Percentiles rank a stretch among this genome's conserved stretches.
These are phyloP conservation scores for Tyria jacobaeae DNA, from an alignment of 2,888 invertebrate species.

Conservation along the genomic window DNA sequence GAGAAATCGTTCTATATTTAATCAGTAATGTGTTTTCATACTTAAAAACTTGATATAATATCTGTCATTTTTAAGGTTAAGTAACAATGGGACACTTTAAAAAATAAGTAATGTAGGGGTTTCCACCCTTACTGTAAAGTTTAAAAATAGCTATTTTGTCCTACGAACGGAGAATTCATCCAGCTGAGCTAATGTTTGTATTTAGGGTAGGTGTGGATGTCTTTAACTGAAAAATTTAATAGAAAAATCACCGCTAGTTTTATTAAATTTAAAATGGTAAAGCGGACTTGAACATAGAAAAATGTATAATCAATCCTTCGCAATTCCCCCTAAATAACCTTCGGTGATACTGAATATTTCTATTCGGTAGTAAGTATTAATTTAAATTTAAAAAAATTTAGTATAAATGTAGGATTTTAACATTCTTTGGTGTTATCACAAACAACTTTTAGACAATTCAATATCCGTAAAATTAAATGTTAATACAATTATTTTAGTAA, in stretches of 20 bases:
- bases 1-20: constrained; percentile 27
- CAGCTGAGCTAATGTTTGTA: neutral
- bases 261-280: too few species aligned
- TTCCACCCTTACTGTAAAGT: neutral
- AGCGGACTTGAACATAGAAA: too few species aligned
- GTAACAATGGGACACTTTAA: neutral
- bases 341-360: too few species aligned
- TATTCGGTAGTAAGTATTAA: too few species aligned
- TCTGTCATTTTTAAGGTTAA: neutral
- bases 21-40: constrained; percentile 11
- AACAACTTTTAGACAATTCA: neutral
- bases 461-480: neutral
- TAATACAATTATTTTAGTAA: neutral
- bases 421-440: neutral
- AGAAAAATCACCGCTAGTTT: too few species aligned
- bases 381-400: too few species aligned
- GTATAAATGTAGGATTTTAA: neutral
- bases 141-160: neutral
- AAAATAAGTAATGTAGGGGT: neutral
- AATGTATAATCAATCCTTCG: too few species aligned
- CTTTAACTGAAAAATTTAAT: too few species aligned
- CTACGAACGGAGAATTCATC: neutral
- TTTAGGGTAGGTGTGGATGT: too few species aligned
- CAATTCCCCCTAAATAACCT: too few species aligned
- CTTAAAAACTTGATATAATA: constrained; percentile 1